Evolutionary conservation across 2,113 vertebrate genomes (phyloP), one percentile per base, ranked within the genome.

Genomic region (Alligator mississippiensis): DNA sequence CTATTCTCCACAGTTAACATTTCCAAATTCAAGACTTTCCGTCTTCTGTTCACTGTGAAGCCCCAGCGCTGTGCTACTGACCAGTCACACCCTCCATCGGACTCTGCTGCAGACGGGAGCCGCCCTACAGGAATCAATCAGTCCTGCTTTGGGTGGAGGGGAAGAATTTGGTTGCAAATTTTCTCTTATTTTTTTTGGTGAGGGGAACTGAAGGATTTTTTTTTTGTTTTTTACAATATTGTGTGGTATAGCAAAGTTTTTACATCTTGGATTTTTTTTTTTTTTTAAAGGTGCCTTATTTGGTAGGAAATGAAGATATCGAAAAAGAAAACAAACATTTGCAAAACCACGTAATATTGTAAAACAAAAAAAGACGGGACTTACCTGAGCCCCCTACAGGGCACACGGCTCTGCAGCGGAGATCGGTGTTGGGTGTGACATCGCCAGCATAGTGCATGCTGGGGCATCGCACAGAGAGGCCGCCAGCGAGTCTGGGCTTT

Each of bases 311-410:
- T 95, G 62, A 94, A 90, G 81, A 70, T 94, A 82, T 94, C 0
- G 16, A 81, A 90, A 95, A 89, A 85, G 80, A 88, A 90, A 94
- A 96, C 91, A 92, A 61, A 96, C 93, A 93, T 96, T 96, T 95
- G 96, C 94, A 96, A 97, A 95, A 97, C 96, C 96, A 97, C 96
- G 38, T 96, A 97, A 97, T 97, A 97, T 96, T 97, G 97, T 97
- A 97, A 97, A 97, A 95, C 91, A 97, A 97, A 97, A 96, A 95
- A 93, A 85, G 90, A 28, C 9, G 54, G 94, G 90, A 95, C 96
- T 97, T 97, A 97, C 96, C 96, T 97, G 95, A 55, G 94, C 84
- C 95, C 95, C 93, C 80, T 93, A 92, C 3, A 91, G 94, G 96
- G 89, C 90, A 80, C 64, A 93, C 6, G 95, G 82, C 60, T 74